Evolutionary conservation across 2,113 vertebrate genomes (phyloP).

Genomic region (Protomyctophum bolini): DNA sequence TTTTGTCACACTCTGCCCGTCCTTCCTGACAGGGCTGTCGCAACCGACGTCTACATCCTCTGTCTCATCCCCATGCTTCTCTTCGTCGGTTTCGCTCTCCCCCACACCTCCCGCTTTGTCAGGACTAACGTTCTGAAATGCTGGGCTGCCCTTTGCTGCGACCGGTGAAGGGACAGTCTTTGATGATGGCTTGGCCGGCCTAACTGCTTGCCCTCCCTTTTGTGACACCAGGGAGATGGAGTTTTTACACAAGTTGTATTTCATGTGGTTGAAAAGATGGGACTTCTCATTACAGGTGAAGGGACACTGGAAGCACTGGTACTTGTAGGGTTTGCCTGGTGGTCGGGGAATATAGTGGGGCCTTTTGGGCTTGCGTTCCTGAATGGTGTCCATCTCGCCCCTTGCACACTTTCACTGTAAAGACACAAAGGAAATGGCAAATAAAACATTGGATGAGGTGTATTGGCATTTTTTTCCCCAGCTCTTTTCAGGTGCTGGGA

Average conservation of each 20-base stretch:
- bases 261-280: slow-evolving; percentile 99
- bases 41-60: slow-evolving; percentile 53
- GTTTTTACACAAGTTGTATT: slow-evolving; percentile 97
- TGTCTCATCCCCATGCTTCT: slow-evolving; percentile 27
- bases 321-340: slow-evolving; percentile 96
- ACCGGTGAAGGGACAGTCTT: slow-evolving; percentile 22
- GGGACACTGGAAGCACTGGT: slow-evolving; percentile 98
- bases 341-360: slow-evolving; percentile 97
- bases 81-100: slow-evolving; percentile 12
- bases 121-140: slow-evolving; percentile 50
- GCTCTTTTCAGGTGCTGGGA: not conserved
- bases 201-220: slow-evolving; percentile 78
- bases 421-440: not conserved
- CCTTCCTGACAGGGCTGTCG: slow-evolving; percentile 44
- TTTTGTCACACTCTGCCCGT: slow-evolving; percentile 25
- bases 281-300: slow-evolving; percentile 99
- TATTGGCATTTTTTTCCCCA: not conserved
- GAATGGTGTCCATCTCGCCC: slow-evolving; percentile 83
- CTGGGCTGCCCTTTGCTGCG: slow-evolving; percentile 43
- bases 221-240: slow-evolving; percentile 93
- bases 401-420: slow-evolving; percentile 39
- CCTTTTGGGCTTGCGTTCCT: slow-evolving; percentile 95
- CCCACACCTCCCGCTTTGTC: slow-evolving; percentile 51
- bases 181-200: slow-evolving; percentile 61
- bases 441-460: not conserved